Evolutionary conservation across 2,113 vertebrate genomes (phyloP).

Genomic region (Stictonetta naevosa): DNA sequence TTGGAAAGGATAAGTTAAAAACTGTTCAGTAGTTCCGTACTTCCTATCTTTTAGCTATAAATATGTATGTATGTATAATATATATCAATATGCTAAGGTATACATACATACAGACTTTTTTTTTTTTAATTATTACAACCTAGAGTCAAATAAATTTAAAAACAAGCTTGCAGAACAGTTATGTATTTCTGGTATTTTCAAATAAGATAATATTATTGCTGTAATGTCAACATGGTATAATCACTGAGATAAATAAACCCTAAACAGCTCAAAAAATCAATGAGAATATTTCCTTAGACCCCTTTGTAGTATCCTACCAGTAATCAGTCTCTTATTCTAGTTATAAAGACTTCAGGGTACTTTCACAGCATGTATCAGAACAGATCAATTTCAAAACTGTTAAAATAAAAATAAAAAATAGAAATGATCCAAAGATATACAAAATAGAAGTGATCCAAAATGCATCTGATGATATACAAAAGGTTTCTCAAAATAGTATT

Average conservation of each 20-base stretch:
- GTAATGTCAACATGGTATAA: not conserved
- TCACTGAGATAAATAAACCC: not conserved
- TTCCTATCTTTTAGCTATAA: not conserved
- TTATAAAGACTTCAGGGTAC: not conserved
- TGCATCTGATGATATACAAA: not conserved
- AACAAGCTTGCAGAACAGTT: not conserved
- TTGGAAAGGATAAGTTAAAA: not conserved
- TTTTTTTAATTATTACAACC: not conserved
- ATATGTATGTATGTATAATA: not conserved
- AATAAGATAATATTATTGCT: not conserved
- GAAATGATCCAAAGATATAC: not conserved
- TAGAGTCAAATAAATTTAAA: not conserved
- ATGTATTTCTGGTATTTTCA: not conserved
- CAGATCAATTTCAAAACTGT: not conserved
- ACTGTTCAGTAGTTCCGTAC: not conserved
- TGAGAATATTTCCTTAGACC: not conserved
- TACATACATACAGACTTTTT: not conserved
- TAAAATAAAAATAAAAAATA: not conserved
- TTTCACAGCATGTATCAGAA: not conserved
- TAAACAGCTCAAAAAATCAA: not conserved
- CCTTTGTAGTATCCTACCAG: not conserved
- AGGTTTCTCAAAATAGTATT: not conserved
- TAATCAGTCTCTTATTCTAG: not conserved
- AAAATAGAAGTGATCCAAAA: too few relatives aligned
- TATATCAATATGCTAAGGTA: not conserved